Base-by-base conservation (phyloP, 2,797 vertebrate genomes). In the Centroberyx gerrardi region DNA sequence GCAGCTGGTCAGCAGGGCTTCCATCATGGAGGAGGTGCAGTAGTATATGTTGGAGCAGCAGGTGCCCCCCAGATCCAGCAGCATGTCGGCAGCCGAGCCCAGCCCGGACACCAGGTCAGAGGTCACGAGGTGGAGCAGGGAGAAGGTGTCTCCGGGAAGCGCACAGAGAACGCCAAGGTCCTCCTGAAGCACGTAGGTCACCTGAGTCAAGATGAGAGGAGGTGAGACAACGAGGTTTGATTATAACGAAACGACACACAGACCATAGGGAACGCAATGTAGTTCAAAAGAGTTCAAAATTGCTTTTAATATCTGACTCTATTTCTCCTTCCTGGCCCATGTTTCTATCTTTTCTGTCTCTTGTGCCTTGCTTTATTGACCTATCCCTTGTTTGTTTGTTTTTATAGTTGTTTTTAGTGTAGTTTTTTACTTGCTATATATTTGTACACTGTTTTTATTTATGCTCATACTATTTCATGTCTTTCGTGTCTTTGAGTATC, bases 101-200 rank as follows among this genome's bases (percentile, higher is more conserved):
- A 80, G 62, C 74, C 91, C 88, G 15, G 90, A 93, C 14, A 80
- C 65, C 18, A 91, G 9, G 60, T 94, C 95, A n/a, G 90, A 93
- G 18, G 77, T 77, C 64, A 96, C 15, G 33, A 94, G 93, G 72
- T 91, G 81, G 61, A 94, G 4, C 22, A 96, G 28, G 9, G 84
- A 81, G 72, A 73, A 69, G 17, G 87, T 90, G 15, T 94, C 90
- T 44, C 83, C 84, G 3, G 95, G 95, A 17, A 96, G 64, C 0
- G 89, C 44, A 1, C 83, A 74, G 12, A 96, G 89, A 48, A 95
- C 89, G 5, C 83, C 87, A 0, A 94, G 70, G 36, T 96, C 93
- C 58, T 96, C 93, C 68, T 91, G 92, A 52, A 95, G 77, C 68
- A 96, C 73, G 0, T 95, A 94, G 0, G 62, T 63, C 33, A 95